These are phyloP conservation scores for Encarsia formosa DNA, from an alignment of 2,888 invertebrate genomes.

Conservation along the genomic window DNA sequence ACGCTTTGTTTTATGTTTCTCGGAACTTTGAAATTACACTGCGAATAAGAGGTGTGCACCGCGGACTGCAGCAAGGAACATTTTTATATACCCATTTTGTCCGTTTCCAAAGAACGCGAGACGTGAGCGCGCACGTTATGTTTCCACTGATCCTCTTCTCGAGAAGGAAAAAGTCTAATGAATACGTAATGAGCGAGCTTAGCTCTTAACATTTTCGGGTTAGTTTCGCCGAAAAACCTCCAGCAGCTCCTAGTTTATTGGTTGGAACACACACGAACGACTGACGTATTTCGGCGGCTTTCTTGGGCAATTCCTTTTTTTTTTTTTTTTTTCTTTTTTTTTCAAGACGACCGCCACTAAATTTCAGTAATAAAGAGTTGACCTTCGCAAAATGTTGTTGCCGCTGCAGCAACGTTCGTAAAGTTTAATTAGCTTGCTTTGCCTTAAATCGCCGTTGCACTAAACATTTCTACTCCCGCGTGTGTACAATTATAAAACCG, in stretches of 20 bases:
- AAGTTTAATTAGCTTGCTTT: constrained; percentile 24
- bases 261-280: constrained; percentile 2
- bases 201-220: neutral
- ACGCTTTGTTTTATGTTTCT: too few relatives aligned
- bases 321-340: too few relatives aligned
- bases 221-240: constrained; percentile 10
- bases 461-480: constrained; percentile 12
- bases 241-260: constrained; percentile 15
- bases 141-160: constrained; percentile 2
- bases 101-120: neutral
- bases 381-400: constrained; percentile 12
- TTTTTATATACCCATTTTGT: too few relatives aligned
- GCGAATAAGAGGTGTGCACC: too few relatives aligned
- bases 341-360: constrained; percentile 5
- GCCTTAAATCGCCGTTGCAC: constrained; percentile 14
- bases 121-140: neutral
- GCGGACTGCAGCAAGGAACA: too few relatives aligned
- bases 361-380: constrained; percentile 18
- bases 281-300: constrained; percentile 17
- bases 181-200: constrained; percentile 20
- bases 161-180: constrained; percentile 16
- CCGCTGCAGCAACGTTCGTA: constrained; percentile 5
- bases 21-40: too few relatives aligned
- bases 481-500: too few relatives aligned
- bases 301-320: too few relatives aligned